Evolutionary conservation across 2,797 vertebrate species (phyloP).

Genomic region (Moxostoma hubbsi): DNA sequence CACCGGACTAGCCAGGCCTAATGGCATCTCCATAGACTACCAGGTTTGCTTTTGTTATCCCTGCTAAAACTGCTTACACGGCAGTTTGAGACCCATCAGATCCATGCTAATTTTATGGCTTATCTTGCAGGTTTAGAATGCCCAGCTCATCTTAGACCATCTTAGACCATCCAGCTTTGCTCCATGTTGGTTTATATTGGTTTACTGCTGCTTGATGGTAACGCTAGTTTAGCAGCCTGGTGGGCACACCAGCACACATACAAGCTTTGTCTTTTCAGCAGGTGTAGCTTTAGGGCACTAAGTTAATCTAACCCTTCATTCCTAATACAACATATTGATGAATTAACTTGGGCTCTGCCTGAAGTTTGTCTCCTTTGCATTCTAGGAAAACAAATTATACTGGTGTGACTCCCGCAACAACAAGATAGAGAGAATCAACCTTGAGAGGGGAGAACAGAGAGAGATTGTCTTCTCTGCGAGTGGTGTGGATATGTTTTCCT

Average conservation of each 20-base stretch:
- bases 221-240: no score
- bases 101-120: conserved; percentile 31
- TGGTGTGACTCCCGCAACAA: conserved; percentile 87
- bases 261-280: no score
- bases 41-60: conserved; percentile 74
- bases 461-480: conserved; percentile 86
- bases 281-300: background rate
- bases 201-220: no score
- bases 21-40: conserved; percentile 85
- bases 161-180: no score
- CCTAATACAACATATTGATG: background rate
- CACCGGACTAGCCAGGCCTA: conserved; percentile 82
- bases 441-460: conserved; percentile 83
- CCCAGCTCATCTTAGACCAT: no score
- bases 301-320: conserved; percentile 49
- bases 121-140: background rate
- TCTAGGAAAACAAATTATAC: conserved; percentile 90
- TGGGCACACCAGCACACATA: no score
- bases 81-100: background rate
- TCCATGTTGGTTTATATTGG: no score
- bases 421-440: conserved; percentile 89
- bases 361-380: conserved; percentile 74
- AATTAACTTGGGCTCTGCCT: background rate
- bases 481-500: conserved; percentile 87
- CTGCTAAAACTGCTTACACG: conserved; percentile 19